Evolutionary conservation across 1,140 invertebrate genomes (phyloP), one percentile per base, ranked within the genome.

Genomic region (Ladona fulva): DNA sequence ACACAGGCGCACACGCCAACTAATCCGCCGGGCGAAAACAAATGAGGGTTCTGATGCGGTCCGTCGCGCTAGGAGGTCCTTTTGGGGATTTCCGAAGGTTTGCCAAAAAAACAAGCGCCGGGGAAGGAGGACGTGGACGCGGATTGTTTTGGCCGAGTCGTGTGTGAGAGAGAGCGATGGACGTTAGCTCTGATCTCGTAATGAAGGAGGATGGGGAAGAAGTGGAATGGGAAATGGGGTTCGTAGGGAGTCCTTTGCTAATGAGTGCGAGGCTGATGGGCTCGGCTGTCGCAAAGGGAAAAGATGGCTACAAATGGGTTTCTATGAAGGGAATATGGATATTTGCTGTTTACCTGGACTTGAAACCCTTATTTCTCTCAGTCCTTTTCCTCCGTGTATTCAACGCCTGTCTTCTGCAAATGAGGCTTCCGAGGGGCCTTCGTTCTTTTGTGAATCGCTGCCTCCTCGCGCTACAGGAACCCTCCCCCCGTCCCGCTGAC

Each of bases 241-340:
- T 19, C 14, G 52, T 66, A 66, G n/a, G 52, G 52, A 37, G 52
- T 22, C 52, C n/a, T 66, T 22, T 66, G 52, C 52, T 66, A 66
- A 66, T 66, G 52, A 66, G 52, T 22, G 52, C n/a, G 52, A 66
- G 16, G 52, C 52, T 66, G 52, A 66, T 66, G 52, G 52, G 52
- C n/a, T 66, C 52, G 44, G 44, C 44, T 52, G 44, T 52, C 44
- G 52, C 52, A 66, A 66, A 66, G 52, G 52, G 52, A 66, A 66
- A 66, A 66, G 52, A 66, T 66, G 52, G 16, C 52, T 66, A 66
- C 52, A 66, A 66, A 66, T 66, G 52, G 52, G 52, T 66, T 66
- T 66, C 52, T 22, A 66, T 22, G 16, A 22, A 19, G 52, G 52
- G 16, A 19, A 66, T 66, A 66, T 66, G 52, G 52, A 66, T 66